Percentiles rank a stretch among this genome's conserved stretches.
phyloP scores from a whole-genome alignment of 2,113 vertebrate species.

The Xyliphius kryptos region DNA sequence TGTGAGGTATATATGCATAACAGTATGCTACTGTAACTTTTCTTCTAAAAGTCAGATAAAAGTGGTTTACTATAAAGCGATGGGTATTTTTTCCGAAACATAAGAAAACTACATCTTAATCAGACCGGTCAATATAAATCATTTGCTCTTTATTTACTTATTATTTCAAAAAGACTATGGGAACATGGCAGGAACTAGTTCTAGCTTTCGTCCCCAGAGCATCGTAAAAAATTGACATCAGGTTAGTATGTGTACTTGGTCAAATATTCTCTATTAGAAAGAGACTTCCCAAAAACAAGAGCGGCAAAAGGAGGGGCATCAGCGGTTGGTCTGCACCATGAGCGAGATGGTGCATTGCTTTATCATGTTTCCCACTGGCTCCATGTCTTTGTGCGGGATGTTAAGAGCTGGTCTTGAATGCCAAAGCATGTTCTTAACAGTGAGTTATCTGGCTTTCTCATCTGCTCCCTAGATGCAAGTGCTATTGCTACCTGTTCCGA shows the following conservation, averaged over 20 bases:
- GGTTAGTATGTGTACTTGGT: slow-evolving; percentile 19
- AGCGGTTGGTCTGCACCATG: slow-evolving; percentile 14
- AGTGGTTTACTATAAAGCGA: too few species aligned
- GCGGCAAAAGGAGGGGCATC: slow-evolving; percentile 1
- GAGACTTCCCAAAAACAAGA: slow-evolving; percentile 23
- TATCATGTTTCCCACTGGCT: slow-evolving; percentile 44
- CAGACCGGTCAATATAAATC: too few species aligned
- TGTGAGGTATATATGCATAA: too few species aligned
- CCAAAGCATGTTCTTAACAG: slow-evolving; percentile 50
- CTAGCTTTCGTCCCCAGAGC: background rate
- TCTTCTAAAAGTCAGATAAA: too few species aligned
- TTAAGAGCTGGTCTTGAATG: slow-evolving; percentile 46
- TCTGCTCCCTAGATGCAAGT: slow-evolving; percentile 52
- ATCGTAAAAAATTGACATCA: slow-evolving; percentile 28
- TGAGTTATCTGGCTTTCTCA: slow-evolving; percentile 56
- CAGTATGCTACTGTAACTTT: too few species aligned
- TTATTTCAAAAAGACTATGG: too few species aligned
- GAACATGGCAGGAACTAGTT: too few species aligned
- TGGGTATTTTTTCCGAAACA: too few species aligned
- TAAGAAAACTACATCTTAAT: too few species aligned
- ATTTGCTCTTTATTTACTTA: too few species aligned
- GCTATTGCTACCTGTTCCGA: slow-evolving; percentile 55
- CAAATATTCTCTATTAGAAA: slow-evolving; percentile 28
- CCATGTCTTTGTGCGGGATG: slow-evolving; percentile 45
- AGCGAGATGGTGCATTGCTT: slow-evolving; percentile 36